Base-by-base conservation (phyloP, 30 jellyfish, hydroid and myxozoan species). In the Turritopsis dohrnii region DNA sequence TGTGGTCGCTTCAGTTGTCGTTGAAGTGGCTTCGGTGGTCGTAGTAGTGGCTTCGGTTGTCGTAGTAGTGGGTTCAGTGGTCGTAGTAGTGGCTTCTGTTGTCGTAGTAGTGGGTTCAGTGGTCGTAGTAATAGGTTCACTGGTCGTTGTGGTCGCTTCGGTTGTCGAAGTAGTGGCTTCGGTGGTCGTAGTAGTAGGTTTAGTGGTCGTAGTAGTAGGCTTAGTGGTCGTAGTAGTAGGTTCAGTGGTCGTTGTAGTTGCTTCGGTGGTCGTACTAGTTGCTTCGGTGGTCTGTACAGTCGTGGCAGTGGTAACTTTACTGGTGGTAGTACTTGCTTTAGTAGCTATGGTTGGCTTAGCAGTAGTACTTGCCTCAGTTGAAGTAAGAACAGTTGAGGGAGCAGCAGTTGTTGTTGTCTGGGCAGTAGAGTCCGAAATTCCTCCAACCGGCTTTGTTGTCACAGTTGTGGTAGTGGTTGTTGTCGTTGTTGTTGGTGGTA, bases 31-130 rank as follows among this genome's bases (percentile, higher is more conserved):
- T 13, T 84, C 54, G 25, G 18, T 88, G 90, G 53, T 69, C 3
- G 90, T 76, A n/a, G 87, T 77, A 52, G 89, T 90, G 8, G 83
- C 81, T 21, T 84, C 72, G 26, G 90, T 74, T 1, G 93, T 81
- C 74, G 77, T 41, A 0, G 74, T 66, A 28, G 93, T 66, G n/a
- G 96, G 66, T n/a, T 89, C 22, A 52, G 93, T 30, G 53, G 76
- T 83, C 71, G 66, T 66, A n/a, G 90, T 75, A n/a, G 92, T 65
- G n/a, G 81, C 84, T 5, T 85, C 84, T 8, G 91, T 77, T 54
- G 80, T 65, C 31, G 89, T 83, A 0, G 90, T 83, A 28, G 89
- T 66, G 1, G 71, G 19, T 52, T 76, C 66, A 19, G 83, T 52
- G n/a, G 75, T 26, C 53, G 23, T 52, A 1, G 86, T 54, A n/a